Percentiles rank a stretch among this genome's conserved stretches.
Evolutionary conservation across 2,113 vertebrate genomes (phyloP).

Genomic region (Catharus fuscescens): DNA sequence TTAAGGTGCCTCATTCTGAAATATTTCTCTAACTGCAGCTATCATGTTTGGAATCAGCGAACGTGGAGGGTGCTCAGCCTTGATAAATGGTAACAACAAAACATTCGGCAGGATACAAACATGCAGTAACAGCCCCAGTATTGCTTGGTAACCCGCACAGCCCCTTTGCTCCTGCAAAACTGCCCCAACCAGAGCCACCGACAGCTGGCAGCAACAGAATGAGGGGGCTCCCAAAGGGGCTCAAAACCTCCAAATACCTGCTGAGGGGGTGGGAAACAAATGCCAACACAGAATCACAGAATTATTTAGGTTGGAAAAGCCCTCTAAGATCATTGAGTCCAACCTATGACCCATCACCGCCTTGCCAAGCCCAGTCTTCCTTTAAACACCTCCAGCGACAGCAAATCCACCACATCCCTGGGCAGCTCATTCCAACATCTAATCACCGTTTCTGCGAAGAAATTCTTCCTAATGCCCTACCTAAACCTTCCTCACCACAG

Average conservation of each 20-base stretch:
- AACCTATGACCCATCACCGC: rapidly evolving
- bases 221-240: neutral
- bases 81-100: neutral
- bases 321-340: neutral
- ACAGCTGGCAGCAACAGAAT: neutral
- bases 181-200: neutral
- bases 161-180: neutral
- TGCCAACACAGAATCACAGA: neutral
- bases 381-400: neutral
- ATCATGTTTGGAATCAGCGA: neutral
- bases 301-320: neutral
- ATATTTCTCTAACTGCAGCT: neutral
- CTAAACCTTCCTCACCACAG: neutral
- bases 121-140: rapidly evolving
- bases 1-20: neutral
- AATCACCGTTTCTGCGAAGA: neutral
- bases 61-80: rapidly evolving
- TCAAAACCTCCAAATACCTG: neutral
- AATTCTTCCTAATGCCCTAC: neutral
- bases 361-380: neutral
- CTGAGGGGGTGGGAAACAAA: neutral
- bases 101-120: neutral
- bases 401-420: neutral
- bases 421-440: neutral
- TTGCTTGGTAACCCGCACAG: neutral